Evolutionary conservation across 2,888 invertebrate genomes (phyloP).

Genomic region (Acleris holmiana): DNA sequence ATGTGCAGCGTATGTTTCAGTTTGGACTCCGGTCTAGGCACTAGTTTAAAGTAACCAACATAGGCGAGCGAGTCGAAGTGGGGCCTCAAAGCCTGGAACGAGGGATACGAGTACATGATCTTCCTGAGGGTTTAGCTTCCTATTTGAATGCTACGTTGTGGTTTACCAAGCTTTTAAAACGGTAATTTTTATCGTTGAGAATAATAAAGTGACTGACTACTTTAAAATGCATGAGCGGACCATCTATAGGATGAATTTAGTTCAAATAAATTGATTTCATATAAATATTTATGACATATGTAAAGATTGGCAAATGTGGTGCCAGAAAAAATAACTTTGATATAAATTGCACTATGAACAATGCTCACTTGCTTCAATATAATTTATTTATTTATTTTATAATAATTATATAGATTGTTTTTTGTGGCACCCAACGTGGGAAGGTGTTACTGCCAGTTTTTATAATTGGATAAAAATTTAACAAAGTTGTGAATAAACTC

Average conservation of each 20-base stretch:
- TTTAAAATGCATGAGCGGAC: constrained; percentile 16
- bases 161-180: neutral
- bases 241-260: constrained; percentile 10
- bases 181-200: constrained; percentile 1
- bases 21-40: constrained; percentile 48
- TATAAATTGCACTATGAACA: too few species aligned
- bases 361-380: too few species aligned
- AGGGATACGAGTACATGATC: constrained; percentile 39
- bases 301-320: too few species aligned
- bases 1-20: constrained; percentile 51
- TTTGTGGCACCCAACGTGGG: too few species aligned
- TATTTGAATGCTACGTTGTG: neutral
- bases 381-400: too few species aligned
- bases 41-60: constrained; percentile 65
- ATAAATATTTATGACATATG: neutral
- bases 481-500: too few species aligned
- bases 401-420: too few species aligned
- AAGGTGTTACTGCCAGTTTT: too few species aligned
- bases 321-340: too few species aligned
- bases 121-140: neutral
- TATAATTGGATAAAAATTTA: too few species aligned
- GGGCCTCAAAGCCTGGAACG: constrained; percentile 57
- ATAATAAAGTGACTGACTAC: constrained; percentile 4
- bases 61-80: constrained; percentile 65
- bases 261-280: neutral